Evolutionary conservation across 2,113 vertebrate genomes (phyloP).

Genomic region (Pantherophis guttatus): DNA sequence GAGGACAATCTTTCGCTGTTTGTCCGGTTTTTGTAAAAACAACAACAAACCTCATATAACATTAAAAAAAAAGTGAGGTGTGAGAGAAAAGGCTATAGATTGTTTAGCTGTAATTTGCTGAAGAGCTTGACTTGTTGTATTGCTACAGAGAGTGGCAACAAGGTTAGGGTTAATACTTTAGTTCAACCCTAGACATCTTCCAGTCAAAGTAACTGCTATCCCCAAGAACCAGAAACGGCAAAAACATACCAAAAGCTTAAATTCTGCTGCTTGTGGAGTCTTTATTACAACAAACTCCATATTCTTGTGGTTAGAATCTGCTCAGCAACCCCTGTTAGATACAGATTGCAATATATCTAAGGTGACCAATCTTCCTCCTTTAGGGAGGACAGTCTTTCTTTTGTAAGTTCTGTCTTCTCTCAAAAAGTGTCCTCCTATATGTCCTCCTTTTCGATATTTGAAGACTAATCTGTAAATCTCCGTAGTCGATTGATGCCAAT

Average conservation of each 20-base stretch:
- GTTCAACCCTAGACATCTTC: not conserved
- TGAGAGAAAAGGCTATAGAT: not conserved
- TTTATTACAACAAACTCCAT: not conserved
- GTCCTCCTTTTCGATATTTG: no score
- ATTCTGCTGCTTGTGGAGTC: not conserved
- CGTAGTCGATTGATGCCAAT: no score
- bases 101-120: not conserved
- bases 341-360: not conserved
- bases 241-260: not conserved
- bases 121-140: not conserved
- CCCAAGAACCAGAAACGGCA: not conserved
- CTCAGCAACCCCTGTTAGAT: not conserved
- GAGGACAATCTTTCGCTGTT: not conserved
- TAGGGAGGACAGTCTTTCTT: no score
- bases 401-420: no score
- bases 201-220: not conserved
- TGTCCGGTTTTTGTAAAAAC: not conserved
- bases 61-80: not conserved
- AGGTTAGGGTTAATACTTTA: not conserved
- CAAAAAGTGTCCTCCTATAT: no score
- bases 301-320: not conserved
- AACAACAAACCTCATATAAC: not conserved
- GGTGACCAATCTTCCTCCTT: no score
- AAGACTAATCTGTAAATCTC: no score
- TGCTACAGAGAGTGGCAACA: not conserved